phyloP scores from a whole-genome alignment of 2,888 invertebrate genomes.

The Magallana nippona region DNA sequence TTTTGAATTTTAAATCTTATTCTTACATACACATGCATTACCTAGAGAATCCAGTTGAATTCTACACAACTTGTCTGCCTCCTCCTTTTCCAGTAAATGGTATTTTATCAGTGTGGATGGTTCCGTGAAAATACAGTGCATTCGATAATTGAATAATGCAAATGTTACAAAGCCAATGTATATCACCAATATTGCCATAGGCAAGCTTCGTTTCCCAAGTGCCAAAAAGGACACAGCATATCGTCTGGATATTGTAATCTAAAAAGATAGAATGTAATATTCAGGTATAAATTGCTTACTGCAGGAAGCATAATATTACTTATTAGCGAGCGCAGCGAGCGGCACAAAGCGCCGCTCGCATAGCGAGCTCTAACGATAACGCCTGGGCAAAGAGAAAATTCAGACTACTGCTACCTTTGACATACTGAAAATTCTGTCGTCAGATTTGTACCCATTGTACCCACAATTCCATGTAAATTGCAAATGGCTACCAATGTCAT shows the following conservation, averaged over 20 bases:
- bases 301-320: too few relatives aligned
- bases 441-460: too few relatives aligned
- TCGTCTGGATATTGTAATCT: constrained; percentile 17
- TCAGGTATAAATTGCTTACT: background rate
- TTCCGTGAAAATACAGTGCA: constrained; percentile 63
- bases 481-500: too few relatives aligned
- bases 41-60: constrained; percentile 60
- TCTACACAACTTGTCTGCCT: constrained; percentile 49
- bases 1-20: background rate
- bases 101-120: constrained; percentile 60
- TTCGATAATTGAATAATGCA: constrained; percentile 66
- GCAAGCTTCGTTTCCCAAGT: constrained; percentile 20
- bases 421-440: too few relatives aligned
- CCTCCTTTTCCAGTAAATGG: constrained; percentile 21
- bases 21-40: constrained; percentile 41
- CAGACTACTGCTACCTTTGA: too few relatives aligned
- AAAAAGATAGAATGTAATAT: background rate
- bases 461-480: too few relatives aligned
- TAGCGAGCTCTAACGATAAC: too few relatives aligned
- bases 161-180: constrained; percentile 60
- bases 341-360: too few relatives aligned
- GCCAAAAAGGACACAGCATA: constrained; percentile 29
- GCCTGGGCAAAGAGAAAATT: too few relatives aligned
- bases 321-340: too few relatives aligned
- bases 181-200: constrained; percentile 49